Conservation (phyloP, 2,797 vertebrate genomes). For the Artibeus lituratus region DNA sequence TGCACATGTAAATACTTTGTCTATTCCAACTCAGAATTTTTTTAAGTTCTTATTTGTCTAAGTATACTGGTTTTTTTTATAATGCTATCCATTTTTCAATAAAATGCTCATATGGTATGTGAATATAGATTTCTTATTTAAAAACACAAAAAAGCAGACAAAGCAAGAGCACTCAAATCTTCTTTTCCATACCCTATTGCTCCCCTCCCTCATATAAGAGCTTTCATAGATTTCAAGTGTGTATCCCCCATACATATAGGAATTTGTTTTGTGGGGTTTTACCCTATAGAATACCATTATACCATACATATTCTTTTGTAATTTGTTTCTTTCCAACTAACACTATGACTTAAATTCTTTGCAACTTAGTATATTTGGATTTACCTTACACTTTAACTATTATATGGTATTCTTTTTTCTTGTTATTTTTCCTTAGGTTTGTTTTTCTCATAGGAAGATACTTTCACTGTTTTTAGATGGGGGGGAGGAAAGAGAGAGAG, state of each 20-base stretch:
- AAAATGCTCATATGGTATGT: background rate
- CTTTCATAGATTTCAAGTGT: background rate
- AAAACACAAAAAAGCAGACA: background rate
- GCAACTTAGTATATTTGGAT: background rate
- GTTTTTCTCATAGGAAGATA: too few relatives aligned
- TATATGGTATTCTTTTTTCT: background rate
- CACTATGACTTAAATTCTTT: background rate
- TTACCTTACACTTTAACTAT: background rate
- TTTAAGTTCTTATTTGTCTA: background rate
- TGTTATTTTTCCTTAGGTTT: too few relatives aligned
- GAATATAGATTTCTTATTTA: too few relatives aligned
- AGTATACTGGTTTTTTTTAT: background rate
- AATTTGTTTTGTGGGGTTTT: background rate
- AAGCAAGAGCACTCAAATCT: background rate
- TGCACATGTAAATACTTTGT: background rate
- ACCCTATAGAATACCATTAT: background rate
- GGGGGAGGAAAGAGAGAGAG: too few relatives aligned
- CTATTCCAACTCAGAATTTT: background rate
- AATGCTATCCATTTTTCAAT: background rate
- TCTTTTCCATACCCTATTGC: rapidly evolving
- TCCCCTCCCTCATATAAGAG: background rate
- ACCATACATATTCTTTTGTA: background rate
- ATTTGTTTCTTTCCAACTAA: background rate
- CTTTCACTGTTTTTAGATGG: background rate
- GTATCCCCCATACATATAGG: background rate